These are phyloP conservation scores for Carassius auratus DNA, from an alignment of 2,113 vertebrate species.

Conservation along the genomic window DNA sequence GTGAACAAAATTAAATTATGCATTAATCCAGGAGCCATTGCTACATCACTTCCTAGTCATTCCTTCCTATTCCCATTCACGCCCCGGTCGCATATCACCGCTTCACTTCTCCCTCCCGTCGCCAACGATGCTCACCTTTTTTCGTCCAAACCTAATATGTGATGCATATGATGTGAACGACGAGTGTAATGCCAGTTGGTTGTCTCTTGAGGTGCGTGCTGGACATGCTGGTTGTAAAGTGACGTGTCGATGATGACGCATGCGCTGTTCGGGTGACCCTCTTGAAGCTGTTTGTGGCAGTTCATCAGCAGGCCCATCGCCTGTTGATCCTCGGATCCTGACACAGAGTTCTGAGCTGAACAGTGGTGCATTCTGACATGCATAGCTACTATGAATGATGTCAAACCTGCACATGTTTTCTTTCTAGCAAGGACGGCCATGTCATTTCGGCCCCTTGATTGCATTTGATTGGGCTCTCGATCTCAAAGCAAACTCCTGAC, in stretches of 20 bases:
- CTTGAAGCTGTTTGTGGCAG: conserved; percentile 48
- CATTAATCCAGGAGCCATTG: conserved; percentile 82
- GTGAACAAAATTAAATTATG: conserved; percentile 80
- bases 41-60: conserved; percentile 70
- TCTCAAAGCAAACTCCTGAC: conserved; percentile 56
- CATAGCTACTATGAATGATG: conserved; percentile 76
- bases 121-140: conserved; percentile 52
- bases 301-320: conserved; percentile 57
- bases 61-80: conserved; percentile 54
- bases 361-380: conserved; percentile 58
- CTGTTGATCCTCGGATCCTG: conserved; percentile 48
- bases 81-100: conserved; percentile 31
- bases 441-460: conserved; percentile 37
- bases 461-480: conserved; percentile 63
- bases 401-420: conserved; percentile 70
- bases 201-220: conserved; percentile 49
- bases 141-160: conserved; percentile 64
- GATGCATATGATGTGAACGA: conserved; percentile 59
- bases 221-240: conserved; percentile 44
- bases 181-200: neutral
- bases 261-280: conserved; percentile 62
- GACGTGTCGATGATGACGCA: too few species aligned
- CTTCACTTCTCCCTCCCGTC: conserved; percentile 51
- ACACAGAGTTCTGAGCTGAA: conserved; percentile 56
- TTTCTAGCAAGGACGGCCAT: conserved; percentile 55